Conservation (phyloP, 1,140 invertebrate genomes). For the Oncopodura yosiiana region DNA sequence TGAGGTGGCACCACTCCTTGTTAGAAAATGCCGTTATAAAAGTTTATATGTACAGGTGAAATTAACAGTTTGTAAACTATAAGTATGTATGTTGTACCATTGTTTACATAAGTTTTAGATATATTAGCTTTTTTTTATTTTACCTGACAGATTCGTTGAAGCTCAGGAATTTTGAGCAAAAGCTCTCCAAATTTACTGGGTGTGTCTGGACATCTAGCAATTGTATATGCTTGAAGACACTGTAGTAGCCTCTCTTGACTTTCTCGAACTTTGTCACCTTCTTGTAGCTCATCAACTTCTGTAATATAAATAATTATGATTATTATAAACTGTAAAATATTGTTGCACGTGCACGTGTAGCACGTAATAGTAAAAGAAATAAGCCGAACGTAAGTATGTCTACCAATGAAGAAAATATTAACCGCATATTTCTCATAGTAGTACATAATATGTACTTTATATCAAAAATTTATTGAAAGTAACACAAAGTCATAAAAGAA, state of each 20-base stretch:
- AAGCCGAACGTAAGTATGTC: too few relatives aligned
- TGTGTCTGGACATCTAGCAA: constrained; percentile 79
- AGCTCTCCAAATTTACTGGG: constrained; percentile 92
- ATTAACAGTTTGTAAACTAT: constrained; percentile 16
- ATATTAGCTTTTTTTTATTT: constrained; percentile 13
- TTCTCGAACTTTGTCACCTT: constrained; percentile 79
- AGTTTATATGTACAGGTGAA: neutral
- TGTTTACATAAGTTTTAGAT: neutral
- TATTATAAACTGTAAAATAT: neutral
- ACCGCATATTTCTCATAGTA: too few relatives aligned
- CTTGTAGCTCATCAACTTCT: constrained; percentile 83
- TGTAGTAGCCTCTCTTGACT: constrained; percentile 89
- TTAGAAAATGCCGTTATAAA: too few relatives aligned
- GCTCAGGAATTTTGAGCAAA: constrained; percentile 80
- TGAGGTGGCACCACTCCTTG: too few relatives aligned
- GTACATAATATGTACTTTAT: too few relatives aligned
- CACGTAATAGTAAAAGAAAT: too few relatives aligned
- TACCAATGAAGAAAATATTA: too few relatives aligned
- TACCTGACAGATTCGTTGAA: constrained; percentile 86
- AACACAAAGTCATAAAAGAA: too few relatives aligned
- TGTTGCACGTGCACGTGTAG: neutral
- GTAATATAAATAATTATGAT: constrained; percentile 24
- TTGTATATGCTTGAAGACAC: constrained; percentile 82
- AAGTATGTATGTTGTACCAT: constrained; percentile 14
- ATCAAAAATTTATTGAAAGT: too few relatives aligned